Evolutionary conservation across 2,113 vertebrate genomes (phyloP), one percentile per base, ranked within the genome.

Genomic region (Rhinogobius similis): DNA sequence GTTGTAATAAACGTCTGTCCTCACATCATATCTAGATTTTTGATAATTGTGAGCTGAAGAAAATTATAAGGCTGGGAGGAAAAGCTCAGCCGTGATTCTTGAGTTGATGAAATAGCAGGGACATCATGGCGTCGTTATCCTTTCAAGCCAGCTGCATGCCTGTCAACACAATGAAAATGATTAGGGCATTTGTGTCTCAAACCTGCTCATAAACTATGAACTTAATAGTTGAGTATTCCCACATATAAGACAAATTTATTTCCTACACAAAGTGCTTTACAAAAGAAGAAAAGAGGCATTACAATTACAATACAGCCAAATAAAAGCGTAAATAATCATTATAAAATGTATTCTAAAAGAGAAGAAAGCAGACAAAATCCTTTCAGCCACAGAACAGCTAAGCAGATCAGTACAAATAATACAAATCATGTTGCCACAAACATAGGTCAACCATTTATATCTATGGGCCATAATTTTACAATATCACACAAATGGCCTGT

Each of bases 61-160:
- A 72, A 87, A 90, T 90, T 86, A 82, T 83, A 83, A 79, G 84
- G 86, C 65, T 59, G 29, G 58, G 80, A 79, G 90, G 90, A 87
- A 29, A 73, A 89, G 58, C 55, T 85, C 77, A 75, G 65, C 56
- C 53, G 83, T 78, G 76, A 75, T 65, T 82, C 53, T 78, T 75
- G 67, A 74, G 73, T 61, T 9, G 41, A 32, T 53, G 41, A 61
- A 70, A 68, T 62, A 72, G 52, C 12, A 64, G 50, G 84, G 62
- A 77, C 87, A 91, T 90, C 63, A 38, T 68, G 65, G 75, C 75
- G 83, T 78, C 75, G 83, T 78, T 76, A 87, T 55, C 29, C 63
- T 52, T 73, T 46, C 32, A 41, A 74, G 53, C 65, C 85, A 26
- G 65, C 26, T 29, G 41, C 43, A 58, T 69, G 88, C 78, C 87